phyloP scores from a whole-genome alignment of 2,888 invertebrate genomes.

The Drosophila neoperkinsi region DNA sequence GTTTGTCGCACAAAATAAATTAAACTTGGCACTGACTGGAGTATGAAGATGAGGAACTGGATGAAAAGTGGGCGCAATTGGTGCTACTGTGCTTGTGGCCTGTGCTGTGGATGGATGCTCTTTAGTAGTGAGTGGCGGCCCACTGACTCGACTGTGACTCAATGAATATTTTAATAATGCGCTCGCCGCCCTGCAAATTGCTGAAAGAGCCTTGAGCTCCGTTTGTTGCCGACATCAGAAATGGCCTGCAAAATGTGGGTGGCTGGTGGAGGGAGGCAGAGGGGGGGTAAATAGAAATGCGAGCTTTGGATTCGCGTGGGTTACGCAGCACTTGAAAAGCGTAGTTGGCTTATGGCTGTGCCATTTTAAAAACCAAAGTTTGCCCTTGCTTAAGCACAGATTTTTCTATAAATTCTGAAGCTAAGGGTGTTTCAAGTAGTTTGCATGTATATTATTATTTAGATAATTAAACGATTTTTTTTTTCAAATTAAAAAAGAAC shows the following conservation, averaged over 20 bases:
- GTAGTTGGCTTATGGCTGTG: background rate
- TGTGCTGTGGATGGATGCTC: constrained; percentile 14
- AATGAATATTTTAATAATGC: constrained; percentile 75
- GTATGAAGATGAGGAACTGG: constrained; percentile 5
- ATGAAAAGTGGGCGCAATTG: background rate
- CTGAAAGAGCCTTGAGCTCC: constrained; percentile 66
- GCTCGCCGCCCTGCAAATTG: constrained; percentile 59
- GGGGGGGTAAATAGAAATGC: background rate
- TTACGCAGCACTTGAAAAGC: background rate
- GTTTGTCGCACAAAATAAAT: constrained; percentile 78
- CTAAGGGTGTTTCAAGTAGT: background rate
- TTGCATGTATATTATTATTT: background rate
- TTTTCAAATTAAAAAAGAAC: background rate
- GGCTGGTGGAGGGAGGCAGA: background rate
- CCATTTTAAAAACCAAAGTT: background rate
- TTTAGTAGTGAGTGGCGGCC: constrained; percentile 4
- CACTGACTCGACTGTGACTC: constrained; percentile 31
- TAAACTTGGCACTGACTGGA: constrained; percentile 60
- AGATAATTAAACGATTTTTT: background rate
- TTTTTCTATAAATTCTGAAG: background rate
- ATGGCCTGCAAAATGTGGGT: constrained; percentile 23
- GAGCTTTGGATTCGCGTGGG: constrained; percentile 38
- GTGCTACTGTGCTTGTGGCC: constrained; percentile 13
- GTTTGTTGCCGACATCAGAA: constrained; percentile 48
- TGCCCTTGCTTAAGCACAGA: background rate